phyloP scores from a whole-genome alignment of 2,113 vertebrate species.

The Formicarius rufipectus region DNA sequence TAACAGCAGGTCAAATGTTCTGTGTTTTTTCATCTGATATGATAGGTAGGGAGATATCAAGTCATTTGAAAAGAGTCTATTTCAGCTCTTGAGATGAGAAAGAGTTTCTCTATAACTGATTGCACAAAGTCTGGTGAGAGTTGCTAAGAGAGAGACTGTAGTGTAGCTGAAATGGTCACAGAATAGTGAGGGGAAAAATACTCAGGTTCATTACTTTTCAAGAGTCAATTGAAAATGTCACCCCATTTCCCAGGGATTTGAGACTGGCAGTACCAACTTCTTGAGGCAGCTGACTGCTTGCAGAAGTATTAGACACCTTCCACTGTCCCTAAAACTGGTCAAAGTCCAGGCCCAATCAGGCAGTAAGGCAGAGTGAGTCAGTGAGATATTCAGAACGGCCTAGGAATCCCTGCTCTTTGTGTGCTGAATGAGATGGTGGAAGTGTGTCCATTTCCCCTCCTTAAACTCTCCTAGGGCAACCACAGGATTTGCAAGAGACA shows the following conservation, averaged over 20 bases:
- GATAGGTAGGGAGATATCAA: not conserved
- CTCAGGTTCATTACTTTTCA: not conserved
- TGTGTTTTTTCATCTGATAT: not conserved
- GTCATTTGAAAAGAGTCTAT: not conserved
- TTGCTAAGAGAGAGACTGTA: not conserved
- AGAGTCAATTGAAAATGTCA: too few relatives aligned
- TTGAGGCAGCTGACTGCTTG: not conserved
- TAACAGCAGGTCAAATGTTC: not conserved
- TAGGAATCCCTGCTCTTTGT: not conserved
- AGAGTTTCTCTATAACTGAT: not conserved
- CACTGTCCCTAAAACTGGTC: not conserved
- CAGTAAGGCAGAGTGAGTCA: not conserved
- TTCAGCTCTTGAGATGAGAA: not conserved
- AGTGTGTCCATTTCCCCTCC: not conserved
- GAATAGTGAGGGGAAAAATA: not conserved
- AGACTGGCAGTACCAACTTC: not conserved
- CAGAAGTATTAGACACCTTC: not conserved
- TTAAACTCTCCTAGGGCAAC: not conserved
- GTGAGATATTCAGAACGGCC: not conserved
- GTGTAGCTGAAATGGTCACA: not conserved
- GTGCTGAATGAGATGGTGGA: not conserved
- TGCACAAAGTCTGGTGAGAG: not conserved
- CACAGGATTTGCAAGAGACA: accelerated
- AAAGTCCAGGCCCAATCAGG: not conserved
- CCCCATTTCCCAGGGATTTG: not conserved